Evolutionary conservation across 2,888 invertebrate species (phyloP).

Genomic region (Catocala nupta): DNA sequence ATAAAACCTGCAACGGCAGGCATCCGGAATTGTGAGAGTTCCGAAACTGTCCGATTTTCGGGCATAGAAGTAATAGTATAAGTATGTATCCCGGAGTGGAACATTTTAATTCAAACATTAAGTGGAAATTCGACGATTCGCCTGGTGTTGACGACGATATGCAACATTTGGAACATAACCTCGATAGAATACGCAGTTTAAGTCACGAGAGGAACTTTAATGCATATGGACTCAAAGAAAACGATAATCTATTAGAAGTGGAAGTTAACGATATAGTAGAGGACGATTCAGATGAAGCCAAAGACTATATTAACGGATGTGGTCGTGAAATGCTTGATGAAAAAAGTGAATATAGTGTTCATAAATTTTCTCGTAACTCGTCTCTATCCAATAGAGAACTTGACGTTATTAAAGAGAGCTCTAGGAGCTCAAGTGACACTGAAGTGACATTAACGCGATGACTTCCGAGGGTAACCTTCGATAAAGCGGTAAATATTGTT

Average conservation of each 20-base stretch:
- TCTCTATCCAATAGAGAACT: constrained; percentile 84
- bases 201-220: constrained; percentile 80
- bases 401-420: constrained; percentile 85
- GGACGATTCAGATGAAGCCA: constrained; percentile 75
- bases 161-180: constrained; percentile 80
- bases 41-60: constrained; percentile 84
- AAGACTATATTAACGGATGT: constrained; percentile 69
- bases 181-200: constrained; percentile 83
- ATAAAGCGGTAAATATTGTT: constrained; percentile 78
- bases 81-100: constrained; percentile 82
- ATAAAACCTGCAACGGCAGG: constrained; percentile 80
- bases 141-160: constrained; percentile 74
- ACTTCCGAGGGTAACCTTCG: constrained; percentile 83
- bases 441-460: constrained; percentile 86
- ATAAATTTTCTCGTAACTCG: constrained; percentile 83
- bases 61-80: constrained; percentile 86
- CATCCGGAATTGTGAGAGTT: constrained; percentile 87
- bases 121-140: constrained; percentile 83
- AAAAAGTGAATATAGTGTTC: constrained; percentile 78
- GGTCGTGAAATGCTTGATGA: constrained; percentile 76
- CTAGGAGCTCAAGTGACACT: constrained; percentile 85
- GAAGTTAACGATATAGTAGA: constrained; percentile 78
- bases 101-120: constrained; percentile 83
- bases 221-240: constrained; percentile 71
- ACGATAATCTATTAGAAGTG: constrained; percentile 80